Evolutionary conservation across 35 echinoderm and acorn worm genomes (phyloP), one percentile per base, ranked within the genome.

Genomic region (Ophiothrix spiculata): DNA sequence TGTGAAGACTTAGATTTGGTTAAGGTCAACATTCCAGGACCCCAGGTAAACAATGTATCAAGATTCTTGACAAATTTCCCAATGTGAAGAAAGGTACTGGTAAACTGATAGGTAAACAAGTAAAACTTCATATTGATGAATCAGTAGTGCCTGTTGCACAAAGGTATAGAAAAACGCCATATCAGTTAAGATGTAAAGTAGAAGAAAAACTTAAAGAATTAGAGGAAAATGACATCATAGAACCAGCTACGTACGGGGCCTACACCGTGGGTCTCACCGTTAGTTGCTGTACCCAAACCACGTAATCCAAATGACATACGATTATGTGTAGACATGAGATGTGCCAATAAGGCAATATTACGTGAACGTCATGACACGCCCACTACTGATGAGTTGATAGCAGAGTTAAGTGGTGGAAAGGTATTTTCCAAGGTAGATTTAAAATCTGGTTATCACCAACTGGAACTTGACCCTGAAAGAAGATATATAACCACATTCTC

Each of bases 241-340:
- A 89, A 33, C 33, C 35, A 38, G 91, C 39, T 32, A 41, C n/a
- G 78, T 0, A 64, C 60, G 19, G 39, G 76, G 31, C 76, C 81
- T n/a, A 89, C 80, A 76, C 0, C 41, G 35, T 91, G 17, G 60
- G 77, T 36, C 17, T 38, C 39, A 31, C 78, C 41, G 1, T 33
- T 83, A 16, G 73, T 91, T 39, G 77, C 82, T 21, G 69, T 77
- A 56, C 73, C 77, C 1, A 91, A 91, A 88, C 33, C 56, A 1
- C 80, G 86, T 75, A 69, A 69, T 69, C 60, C 60, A 15, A 78
- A 76, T 31, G 81, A 84, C 35, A 85, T 90, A 25, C 77, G 88
- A 31, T 32, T 95, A 4, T 95, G 88, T 80, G 75, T 95, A 35
- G 88, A 95, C 80, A 95, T 95, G 93, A 38, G 79, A 33, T 14